Evolutionary conservation across 2,888 invertebrate genomes (phyloP), one percentile per base, ranked within the genome.

Genomic region (Caenorhabditis virilis): DNA sequence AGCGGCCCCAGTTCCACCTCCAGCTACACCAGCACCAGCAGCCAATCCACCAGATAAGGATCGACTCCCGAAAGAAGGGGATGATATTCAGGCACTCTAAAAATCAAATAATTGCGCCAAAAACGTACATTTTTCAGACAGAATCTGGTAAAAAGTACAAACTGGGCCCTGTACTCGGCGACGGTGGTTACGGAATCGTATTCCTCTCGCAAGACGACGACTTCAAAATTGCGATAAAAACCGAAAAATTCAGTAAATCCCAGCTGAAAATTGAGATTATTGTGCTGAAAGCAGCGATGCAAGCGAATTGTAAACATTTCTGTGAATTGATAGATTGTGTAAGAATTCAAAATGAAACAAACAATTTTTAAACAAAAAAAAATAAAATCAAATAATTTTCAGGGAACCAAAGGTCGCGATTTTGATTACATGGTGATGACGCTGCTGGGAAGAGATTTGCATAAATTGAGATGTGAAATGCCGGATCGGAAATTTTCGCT

Each of bases 351-450:
- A 16, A n/a, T 43, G 20, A 13, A 38, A 7, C 7, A 1, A n/a
- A 3, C 22, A 15, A 9, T 54, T 38, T n/a, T 38, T 38, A 16
- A 38, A 11, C 30, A 13, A 30, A 30, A 30, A 30, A 30, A 13
- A 9, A 13, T n/a, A n/a, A n/a, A n/a, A n/a, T n/a, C n/a, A n/a
- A n/a, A n/a, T n/a, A 27, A 13, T 22, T 53, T 69, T 30, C 38
- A 74, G 75, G 78, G 77, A 6, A 58, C 75, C n/a, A 62, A 65
- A 38, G 54, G 54, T 15, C 62, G 55, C 36, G 71, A 74, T 26
- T 77, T 72, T 57, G 70, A 63, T n/a, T 78, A 60, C 58, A 64
- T 78, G 41, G 66, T 72, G 36, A 75, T 78, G 63, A 67, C 77
- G 7, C 45, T 78, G 27, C 54, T 78, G 22, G 74, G 72, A 23